These are phyloP conservation scores for Drosophila prolongata DNA, from an alignment of 2,888 invertebrate species.

Conservation along the genomic window DNA sequence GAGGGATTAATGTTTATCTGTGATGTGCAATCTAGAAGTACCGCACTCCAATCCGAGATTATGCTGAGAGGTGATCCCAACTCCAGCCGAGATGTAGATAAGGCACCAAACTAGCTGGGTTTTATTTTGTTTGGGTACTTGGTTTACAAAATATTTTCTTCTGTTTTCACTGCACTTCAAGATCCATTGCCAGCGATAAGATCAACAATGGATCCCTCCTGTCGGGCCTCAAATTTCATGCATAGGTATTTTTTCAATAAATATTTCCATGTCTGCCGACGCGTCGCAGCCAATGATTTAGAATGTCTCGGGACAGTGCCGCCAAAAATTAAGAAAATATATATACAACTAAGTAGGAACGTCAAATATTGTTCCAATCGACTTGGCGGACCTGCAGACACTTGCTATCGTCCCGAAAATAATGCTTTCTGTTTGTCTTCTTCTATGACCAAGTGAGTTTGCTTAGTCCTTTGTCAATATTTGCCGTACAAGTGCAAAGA, in stretches of 20 bases:
- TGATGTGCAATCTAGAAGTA: slow-evolving; percentile 57
- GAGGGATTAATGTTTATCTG: slow-evolving; percentile 54
- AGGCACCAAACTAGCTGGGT: slow-evolving; percentile 33
- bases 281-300: slow-evolving; percentile 18
- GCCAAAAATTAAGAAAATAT: slow-evolving; percentile 43
- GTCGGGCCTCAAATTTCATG: slow-evolving; percentile 53
- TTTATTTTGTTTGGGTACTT: slow-evolving; percentile 41
- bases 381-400: slow-evolving; percentile 29
- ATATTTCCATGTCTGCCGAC: slow-evolving; percentile 43
- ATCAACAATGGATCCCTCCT: slow-evolving; percentile 42
- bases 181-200: slow-evolving; percentile 64
- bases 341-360: slow-evolving; percentile 36
- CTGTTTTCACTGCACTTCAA: slow-evolving; percentile 41
- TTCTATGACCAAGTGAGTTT: slow-evolving; percentile 23
- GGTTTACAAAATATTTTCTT: slow-evolving; percentile 41
- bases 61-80: slow-evolving; percentile 24
- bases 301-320: slow-evolving; percentile 25
- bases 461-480: slow-evolving; percentile 46
- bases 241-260: slow-evolving; percentile 55
- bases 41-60: slow-evolving; percentile 19
- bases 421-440: slow-evolving; percentile 31
- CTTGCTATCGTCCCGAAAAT: slow-evolving; percentile 40
- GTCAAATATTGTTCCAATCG: slow-evolving; percentile 43
- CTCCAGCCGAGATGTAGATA: slow-evolving; percentile 39
- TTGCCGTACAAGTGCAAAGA: slow-evolving; percentile 39